Percentiles rank a stretch among this genome's conserved stretches.
These are phyloP conservation scores for Philotrypesis tridentata DNA, from an alignment of 1,140 invertebrate genomes.

Conservation along the genomic window DNA sequence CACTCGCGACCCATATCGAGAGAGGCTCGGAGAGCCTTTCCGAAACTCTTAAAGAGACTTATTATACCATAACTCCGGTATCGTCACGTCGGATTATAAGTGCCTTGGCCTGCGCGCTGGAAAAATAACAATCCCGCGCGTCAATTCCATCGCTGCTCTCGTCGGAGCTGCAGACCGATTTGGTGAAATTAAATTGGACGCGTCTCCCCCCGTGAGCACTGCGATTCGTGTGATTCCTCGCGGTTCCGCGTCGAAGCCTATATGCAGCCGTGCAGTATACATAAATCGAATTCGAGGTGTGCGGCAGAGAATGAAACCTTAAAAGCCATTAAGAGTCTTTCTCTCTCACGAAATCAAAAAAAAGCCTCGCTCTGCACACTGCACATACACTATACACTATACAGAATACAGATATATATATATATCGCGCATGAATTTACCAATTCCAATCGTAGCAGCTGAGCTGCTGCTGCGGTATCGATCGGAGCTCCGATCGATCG, in stretches of 20 bases:
- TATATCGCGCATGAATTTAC: not conserved
- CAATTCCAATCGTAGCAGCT: constrained; percentile 17
- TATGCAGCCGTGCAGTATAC: too few relatives aligned
- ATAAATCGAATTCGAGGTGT: too few relatives aligned
- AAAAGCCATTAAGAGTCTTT: not conserved
- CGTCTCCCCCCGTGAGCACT: too few relatives aligned
- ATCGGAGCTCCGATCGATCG: not conserved
- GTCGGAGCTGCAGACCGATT: too few relatives aligned
- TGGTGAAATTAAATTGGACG: too few relatives aligned
- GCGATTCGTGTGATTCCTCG: too few relatives aligned
- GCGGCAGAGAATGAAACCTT: not conserved
- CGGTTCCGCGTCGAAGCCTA: too few relatives aligned
- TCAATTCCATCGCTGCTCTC: not conserved
- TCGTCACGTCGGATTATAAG: too few relatives aligned
- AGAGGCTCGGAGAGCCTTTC: not conserved
- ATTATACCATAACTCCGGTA: too few relatives aligned
- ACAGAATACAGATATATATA: too few relatives aligned
- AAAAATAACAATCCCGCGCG: not conserved
- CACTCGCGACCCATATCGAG: not conserved
- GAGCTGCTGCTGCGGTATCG: not conserved
- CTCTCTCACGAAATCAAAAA: not conserved
- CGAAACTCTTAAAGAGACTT: not conserved
- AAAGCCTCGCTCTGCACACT: not conserved
- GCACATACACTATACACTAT: too few relatives aligned
- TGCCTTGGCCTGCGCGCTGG: too few relatives aligned